A percentile compares a stretch with the other conserved stretches of the same genome.
Conservation (phyloP, 2,797 vertebrate genomes). For the Vultur gryphus region DNA sequence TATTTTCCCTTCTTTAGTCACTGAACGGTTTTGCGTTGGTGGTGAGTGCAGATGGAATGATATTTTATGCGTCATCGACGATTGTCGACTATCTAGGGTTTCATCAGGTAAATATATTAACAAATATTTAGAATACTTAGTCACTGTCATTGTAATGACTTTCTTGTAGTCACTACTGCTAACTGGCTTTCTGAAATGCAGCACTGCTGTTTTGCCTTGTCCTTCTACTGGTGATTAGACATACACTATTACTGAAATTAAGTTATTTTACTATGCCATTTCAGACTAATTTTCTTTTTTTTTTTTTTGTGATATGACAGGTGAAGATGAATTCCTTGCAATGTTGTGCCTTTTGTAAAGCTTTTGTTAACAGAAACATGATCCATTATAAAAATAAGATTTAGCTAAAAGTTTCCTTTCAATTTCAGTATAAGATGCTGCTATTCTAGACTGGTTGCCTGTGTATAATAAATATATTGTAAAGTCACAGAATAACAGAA, state of each 20-base stretch:
- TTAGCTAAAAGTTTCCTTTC: neutral
- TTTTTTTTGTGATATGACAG: neutral
- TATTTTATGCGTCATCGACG: constrained; percentile 92
- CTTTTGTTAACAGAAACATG: neutral
- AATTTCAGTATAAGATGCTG: neutral
- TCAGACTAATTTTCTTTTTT: neutral
- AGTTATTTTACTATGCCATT: neutral
- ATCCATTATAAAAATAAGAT: neutral
- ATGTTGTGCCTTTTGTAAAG: neutral
- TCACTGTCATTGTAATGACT: neutral
- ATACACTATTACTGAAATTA: neutral
- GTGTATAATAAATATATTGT: neutral
- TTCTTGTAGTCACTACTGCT: neutral
- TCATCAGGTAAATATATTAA: constrained; percentile 86
- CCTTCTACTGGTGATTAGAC: neutral
- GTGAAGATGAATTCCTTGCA: neutral
- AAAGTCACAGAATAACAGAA: neutral
- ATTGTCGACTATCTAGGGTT: constrained; percentile 96
- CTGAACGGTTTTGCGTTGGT: constrained; percentile 92
- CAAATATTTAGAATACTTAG: neutral
- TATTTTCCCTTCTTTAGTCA: constrained; percentile 75
- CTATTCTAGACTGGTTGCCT: neutral
- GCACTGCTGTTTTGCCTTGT: neutral
- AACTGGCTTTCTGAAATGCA: neutral
- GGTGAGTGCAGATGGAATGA: constrained; percentile 91